Evolutionary conservation across 2,113 vertebrate genomes (phyloP).

Genomic region (Carassius gibelio): DNA sequence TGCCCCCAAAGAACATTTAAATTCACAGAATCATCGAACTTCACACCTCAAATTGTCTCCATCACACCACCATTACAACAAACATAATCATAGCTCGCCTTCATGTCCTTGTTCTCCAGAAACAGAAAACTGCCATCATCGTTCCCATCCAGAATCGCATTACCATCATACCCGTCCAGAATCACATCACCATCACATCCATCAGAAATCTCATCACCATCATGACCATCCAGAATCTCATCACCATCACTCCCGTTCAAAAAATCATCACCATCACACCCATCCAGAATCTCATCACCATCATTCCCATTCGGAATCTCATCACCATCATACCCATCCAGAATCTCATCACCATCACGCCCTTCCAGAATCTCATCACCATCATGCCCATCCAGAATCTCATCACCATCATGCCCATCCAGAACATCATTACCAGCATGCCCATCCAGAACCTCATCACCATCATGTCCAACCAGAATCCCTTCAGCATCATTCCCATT

Average conservation of each 20-base stretch:
- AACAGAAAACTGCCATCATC: constrained; percentile 17
- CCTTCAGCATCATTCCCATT: not conserved
- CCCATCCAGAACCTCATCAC: constrained; percentile 22
- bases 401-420: not conserved
- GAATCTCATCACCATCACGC: not conserved
- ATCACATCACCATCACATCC: constrained; percentile 32
- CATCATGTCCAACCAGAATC: constrained; percentile 26
- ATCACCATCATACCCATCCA: not conserved
- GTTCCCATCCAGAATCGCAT: constrained; percentile 29
- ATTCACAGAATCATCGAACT: not conserved
- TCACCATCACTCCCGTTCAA: constrained; percentile 5
- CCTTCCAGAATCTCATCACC: not conserved
- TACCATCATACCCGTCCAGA: constrained; percentile 36
- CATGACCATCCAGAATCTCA: not conserved
- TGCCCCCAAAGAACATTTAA: not conserved
- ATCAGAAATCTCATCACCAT: not conserved
- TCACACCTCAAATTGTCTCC: not conserved
- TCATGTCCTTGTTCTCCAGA: constrained; percentile 24
- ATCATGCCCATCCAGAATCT: not conserved
- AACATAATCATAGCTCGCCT: constrained; percentile 17
- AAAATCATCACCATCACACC: constrained; percentile 41
- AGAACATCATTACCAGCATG: not conserved
- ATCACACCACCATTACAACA: constrained; percentile 1
- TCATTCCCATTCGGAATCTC: not conserved
- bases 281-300: constrained; percentile 16